Percentiles rank a stretch among this genome's conserved stretches.
These are phyloP conservation scores for Hozukius guyotensis DNA, from an alignment of 2,797 vertebrate species.

Conservation along the genomic window DNA sequence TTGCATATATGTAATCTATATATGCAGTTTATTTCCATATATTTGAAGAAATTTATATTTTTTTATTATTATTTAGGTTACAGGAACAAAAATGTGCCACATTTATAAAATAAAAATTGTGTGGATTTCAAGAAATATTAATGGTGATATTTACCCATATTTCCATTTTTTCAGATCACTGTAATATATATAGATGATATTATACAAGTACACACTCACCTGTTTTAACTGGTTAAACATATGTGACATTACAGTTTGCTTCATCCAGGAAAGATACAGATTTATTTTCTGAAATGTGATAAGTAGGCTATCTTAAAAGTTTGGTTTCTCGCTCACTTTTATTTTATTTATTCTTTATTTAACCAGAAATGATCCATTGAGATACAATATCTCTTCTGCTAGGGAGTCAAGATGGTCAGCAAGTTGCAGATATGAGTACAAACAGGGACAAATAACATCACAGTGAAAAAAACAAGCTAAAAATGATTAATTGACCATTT, in stretches of 20 bases:
- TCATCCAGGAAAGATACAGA: neutral
- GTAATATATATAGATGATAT: neutral
- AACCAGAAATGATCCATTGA: too few species aligned
- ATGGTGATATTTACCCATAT: too few species aligned
- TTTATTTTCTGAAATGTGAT: neutral
- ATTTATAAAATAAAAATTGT: neutral
- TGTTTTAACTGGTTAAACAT: neutral
- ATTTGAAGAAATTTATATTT: too few species aligned
- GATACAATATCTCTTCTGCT: too few species aligned
- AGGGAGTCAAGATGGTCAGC: too few species aligned
- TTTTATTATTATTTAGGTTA: neutral
- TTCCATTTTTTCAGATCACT: neutral
- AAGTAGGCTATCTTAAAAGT: neutral
- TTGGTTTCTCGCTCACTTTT: too few species aligned
- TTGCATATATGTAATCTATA: too few species aligned
- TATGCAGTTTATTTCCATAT: neutral
- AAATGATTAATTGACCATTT: neutral
- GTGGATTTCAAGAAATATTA: neutral
- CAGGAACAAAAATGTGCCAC: neutral
- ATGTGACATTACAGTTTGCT: neutral
- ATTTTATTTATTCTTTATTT: too few species aligned
- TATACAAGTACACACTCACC: neutral
- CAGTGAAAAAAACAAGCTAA: rapidly evolving
- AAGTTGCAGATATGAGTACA: too few species aligned
- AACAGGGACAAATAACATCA: too few species aligned